These are phyloP conservation scores for Alectoris magna DNA, from an alignment of 2,797 vertebrate genomes.

Conservation along the genomic window DNA sequence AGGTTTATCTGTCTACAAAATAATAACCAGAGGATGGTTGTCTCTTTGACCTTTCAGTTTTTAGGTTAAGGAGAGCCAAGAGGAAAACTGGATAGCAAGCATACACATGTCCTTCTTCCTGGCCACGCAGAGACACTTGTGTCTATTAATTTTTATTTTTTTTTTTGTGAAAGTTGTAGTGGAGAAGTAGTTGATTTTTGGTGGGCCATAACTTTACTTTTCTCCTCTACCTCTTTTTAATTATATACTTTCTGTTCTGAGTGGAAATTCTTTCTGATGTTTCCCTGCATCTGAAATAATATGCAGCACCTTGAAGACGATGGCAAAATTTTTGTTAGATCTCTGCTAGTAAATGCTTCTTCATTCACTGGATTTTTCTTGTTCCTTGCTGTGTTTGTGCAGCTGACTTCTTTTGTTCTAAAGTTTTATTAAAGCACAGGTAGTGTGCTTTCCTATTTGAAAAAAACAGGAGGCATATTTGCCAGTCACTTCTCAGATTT, in stretches of 20 bases:
- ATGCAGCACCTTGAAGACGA: background rate
- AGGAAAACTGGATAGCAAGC: background rate
- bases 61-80: background rate
- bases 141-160: background rate
- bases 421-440: background rate
- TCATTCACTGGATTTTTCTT: constrained; percentile 27
- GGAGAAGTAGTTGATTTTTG: background rate
- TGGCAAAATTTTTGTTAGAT: background rate
- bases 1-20: constrained; percentile 4
- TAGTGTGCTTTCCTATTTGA: background rate
- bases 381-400: background rate
- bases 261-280: background rate
- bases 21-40: background rate
- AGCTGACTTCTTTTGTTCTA: background rate
- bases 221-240: background rate
- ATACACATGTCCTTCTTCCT: background rate
- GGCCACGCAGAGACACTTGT: background rate
- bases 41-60: background rate
- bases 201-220: background rate
- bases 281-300: background rate
- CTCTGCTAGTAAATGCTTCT: background rate
- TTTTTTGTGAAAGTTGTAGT: background rate
- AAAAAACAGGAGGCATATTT: background rate
- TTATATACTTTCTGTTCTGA: background rate
- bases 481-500: background rate